phyloP scores from a whole-genome alignment of 2,888 invertebrate species.

The Myopa tessellatipennis region DNA sequence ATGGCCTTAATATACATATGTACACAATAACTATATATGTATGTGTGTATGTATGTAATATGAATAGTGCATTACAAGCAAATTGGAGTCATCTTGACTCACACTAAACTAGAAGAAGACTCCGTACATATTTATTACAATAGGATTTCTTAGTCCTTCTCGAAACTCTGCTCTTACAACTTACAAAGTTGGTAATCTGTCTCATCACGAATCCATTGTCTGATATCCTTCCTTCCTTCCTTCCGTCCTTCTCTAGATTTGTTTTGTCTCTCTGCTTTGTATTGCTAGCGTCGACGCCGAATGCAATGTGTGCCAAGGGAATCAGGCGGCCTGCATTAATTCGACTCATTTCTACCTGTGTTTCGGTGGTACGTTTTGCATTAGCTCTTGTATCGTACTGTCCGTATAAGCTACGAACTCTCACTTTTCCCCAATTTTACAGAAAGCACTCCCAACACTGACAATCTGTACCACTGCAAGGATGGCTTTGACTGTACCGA shows the following conservation, averaged over 20 bases:
- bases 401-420: background rate
- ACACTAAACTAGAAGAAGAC: too few relatives aligned
- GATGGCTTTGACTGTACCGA: conserved; percentile 60
- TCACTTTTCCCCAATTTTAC: background rate
- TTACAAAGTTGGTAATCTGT: background rate
- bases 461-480: conserved; percentile 56
- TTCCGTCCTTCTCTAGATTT: background rate
- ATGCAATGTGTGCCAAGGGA: conserved; percentile 62
- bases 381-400: background rate
- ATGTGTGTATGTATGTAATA: too few relatives aligned
- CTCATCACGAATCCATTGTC: background rate
- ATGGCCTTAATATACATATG: too few relatives aligned
- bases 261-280: background rate
- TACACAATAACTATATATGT: too few relatives aligned
- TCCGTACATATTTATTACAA: too few relatives aligned
- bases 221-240: background rate
- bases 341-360: conserved; percentile 62
- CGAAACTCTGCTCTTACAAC: too few relatives aligned
- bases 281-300: conserved; percentile 39
- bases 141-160: too few relatives aligned
- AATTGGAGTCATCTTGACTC: too few relatives aligned
- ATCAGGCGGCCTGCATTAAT: conserved; percentile 61
- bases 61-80: too few relatives aligned
- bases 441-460: conserved; percentile 55
- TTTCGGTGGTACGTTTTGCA: conserved; percentile 55